These are phyloP conservation scores for Poeciliopsis turrubarensis DNA, from an alignment of 2,113 vertebrate genomes.

Conservation along the genomic window DNA sequence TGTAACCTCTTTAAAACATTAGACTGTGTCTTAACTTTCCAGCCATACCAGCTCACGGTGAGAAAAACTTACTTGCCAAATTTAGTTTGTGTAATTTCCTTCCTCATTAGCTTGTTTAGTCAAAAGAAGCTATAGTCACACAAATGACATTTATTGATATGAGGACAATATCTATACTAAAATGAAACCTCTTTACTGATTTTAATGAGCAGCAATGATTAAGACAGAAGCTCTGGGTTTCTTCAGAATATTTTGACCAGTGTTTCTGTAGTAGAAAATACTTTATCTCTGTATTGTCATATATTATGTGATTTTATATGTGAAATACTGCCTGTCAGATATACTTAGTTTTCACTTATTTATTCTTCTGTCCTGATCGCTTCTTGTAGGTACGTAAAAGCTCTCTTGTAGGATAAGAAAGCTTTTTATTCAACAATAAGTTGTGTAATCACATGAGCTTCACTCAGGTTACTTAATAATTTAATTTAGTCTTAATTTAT, in stretches of 20 bases:
- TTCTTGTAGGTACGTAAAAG: neutral
- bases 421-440: neutral
- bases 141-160: slow-evolving; percentile 29
- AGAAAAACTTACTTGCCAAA: slow-evolving; percentile 6
- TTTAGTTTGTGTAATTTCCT: slow-evolving; percentile 31
- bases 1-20: neutral
- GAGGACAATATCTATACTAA: slow-evolving; percentile 10
- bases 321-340: neutral
- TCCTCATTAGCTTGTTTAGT: slow-evolving; percentile 38
- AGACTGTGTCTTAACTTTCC: neutral
- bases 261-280: slow-evolving; percentile 8
- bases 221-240: slow-evolving; percentile 26
- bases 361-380: neutral
- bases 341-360: neutral
- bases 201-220: slow-evolving; percentile 58
- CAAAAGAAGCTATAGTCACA: slow-evolving; percentile 45
- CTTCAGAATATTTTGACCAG: slow-evolving; percentile 14
- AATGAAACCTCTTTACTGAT: slow-evolving; percentile 53
- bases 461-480: neutral
- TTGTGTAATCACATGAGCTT: neutral
- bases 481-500: neutral
- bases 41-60: slow-evolving; percentile 15
- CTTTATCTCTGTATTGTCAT: slow-evolving; percentile 2
- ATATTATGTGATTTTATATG: neutral
- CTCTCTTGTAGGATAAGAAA: neutral